Conservation (phyloP, 2,797 vertebrate genomes). For the Anisognathus igniventris region DNA sequence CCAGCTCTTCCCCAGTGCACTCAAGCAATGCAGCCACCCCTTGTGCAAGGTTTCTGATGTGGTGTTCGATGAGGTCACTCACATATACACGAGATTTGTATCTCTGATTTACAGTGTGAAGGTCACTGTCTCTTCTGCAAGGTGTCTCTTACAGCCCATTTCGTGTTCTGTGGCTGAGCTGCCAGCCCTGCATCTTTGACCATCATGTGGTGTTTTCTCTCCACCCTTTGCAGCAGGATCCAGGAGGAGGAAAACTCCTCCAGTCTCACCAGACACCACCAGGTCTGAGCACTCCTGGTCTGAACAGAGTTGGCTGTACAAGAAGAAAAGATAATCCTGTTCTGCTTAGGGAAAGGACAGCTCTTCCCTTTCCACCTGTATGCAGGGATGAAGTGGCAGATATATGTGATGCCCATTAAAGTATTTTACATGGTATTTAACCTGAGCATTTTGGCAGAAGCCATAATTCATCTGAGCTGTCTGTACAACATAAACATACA, state of each 20-base stretch:
- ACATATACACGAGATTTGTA: neutral
- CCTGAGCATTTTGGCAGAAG: neutral
- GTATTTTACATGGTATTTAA: neutral
- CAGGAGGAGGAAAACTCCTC: no score
- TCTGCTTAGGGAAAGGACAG: neutral
- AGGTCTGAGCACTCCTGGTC: neutral
- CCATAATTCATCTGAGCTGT: neutral
- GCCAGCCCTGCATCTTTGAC: neutral
- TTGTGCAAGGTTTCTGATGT: neutral
- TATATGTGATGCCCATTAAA: rapidly evolving
- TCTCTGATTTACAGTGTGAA: neutral
- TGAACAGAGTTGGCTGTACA: neutral
- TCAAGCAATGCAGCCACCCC: rapidly evolving
- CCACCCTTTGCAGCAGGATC: no score
- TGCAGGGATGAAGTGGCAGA: neutral
- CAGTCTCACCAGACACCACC: neutral
- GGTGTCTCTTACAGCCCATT: neutral
- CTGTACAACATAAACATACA: neutral
- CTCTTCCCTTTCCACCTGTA: neutral
- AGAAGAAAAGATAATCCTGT: neutral
- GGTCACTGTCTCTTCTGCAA: neutral
- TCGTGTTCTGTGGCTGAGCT: neutral
- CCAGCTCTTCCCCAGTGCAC: neutral
- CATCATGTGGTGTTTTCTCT: no score
- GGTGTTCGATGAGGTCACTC: rapidly evolving